A percentile compares a stretch with the other conserved stretches of the same genome.
phyloP scores from a whole-genome alignment of 2,113 vertebrate species.

The Cephalopterus ornatus region DNA sequence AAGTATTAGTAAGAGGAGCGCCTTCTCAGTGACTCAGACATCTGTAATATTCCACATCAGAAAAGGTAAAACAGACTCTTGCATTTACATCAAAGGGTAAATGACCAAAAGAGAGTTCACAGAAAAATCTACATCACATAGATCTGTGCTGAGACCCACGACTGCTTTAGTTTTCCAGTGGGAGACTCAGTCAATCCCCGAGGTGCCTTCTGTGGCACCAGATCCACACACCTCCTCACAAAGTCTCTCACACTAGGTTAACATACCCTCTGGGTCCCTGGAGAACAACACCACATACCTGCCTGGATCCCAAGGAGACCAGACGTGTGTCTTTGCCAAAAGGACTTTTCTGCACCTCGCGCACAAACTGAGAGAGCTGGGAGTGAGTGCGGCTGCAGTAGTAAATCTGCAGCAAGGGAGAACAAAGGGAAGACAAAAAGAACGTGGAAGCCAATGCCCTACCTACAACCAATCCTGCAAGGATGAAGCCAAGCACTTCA shows the following conservation, averaged over 20 bases:
- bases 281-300: constrained; percentile 72
- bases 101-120: neutral
- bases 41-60: neutral
- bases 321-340: constrained; percentile 83
- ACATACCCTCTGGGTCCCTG: neutral
- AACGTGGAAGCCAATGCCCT: neutral
- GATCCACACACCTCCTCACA: neutral
- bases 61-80: neutral
- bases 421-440: neutral
- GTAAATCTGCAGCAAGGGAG: constrained; percentile 81
- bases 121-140: neutral
- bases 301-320: constrained; percentile 89
- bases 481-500: neutral
- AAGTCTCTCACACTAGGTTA: neutral
- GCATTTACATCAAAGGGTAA: neutral
- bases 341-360: constrained; percentile 91
- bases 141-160: fast-evolving
- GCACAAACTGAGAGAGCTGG: constrained; percentile 94
- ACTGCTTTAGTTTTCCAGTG: neutral
- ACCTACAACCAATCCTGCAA: neutral
- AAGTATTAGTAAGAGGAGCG: neutral
- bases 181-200: neutral
- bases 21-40: neutral
- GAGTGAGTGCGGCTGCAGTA: constrained; percentile 98
- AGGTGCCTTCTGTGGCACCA: neutral